Conservation (phyloP, 2,113 vertebrate genomes). For the Oryzias curvinotus region DNA sequence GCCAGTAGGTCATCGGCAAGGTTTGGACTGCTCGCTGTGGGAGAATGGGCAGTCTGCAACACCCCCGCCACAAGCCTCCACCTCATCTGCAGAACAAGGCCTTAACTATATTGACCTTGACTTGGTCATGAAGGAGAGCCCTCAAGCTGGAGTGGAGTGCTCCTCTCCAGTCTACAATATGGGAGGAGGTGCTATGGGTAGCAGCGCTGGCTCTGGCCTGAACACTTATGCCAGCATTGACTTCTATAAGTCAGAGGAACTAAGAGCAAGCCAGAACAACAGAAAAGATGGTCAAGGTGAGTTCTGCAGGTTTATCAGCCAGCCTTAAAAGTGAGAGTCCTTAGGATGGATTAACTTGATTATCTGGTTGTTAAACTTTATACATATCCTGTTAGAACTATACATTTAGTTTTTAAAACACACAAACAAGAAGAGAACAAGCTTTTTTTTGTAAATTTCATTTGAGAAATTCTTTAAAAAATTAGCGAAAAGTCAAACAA, state of each 20-base stretch:
- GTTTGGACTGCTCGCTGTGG: constrained; percentile 71
- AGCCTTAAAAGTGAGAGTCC: not conserved
- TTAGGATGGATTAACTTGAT: too few species aligned
- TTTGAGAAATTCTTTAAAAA: too few species aligned
- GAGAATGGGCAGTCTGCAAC: constrained; percentile 61
- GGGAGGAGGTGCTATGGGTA: constrained; percentile 58
- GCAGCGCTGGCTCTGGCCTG: constrained; percentile 41
- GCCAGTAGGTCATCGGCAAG: constrained; percentile 58
- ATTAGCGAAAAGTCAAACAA: too few species aligned
- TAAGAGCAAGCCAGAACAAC: constrained; percentile 66
- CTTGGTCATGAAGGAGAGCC: constrained; percentile 73
- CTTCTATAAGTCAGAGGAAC: constrained; percentile 80
- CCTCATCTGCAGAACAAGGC: constrained; percentile 73
- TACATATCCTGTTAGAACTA: too few species aligned
- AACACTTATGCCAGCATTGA: constrained; percentile 83
- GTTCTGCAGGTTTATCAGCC: not conserved
- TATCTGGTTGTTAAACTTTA: too few species aligned
- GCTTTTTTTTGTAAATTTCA: too few species aligned
- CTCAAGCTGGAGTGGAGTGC: constrained; percentile 70
- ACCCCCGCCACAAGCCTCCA: constrained; percentile 65
- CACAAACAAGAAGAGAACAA: too few species aligned
- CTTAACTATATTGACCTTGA: constrained; percentile 87
- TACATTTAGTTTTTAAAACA: too few species aligned
- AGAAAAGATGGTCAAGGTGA: constrained; percentile 78
- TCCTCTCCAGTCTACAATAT: constrained; percentile 61